These are phyloP conservation scores for Chloromyia formosa DNA, from an alignment of 2,888 invertebrate species.

Conservation along the genomic window DNA sequence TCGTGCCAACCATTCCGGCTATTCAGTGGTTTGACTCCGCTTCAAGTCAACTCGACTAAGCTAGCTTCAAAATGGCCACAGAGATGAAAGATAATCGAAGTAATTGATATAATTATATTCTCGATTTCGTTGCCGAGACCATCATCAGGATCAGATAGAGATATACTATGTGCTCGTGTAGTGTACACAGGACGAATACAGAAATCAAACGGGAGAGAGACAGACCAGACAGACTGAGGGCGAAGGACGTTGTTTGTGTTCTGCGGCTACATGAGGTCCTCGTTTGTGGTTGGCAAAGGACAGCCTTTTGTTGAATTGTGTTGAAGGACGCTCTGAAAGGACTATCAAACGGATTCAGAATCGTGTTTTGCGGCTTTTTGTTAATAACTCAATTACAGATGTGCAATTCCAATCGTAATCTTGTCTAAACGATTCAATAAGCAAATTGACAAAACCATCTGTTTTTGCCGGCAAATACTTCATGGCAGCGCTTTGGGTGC, in stretches of 20 bases:
- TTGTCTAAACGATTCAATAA: slow-evolving; percentile 41
- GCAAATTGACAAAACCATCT: slow-evolving; percentile 39
- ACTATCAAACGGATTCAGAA: slow-evolving; percentile 1
- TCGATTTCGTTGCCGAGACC: slow-evolving; percentile 54
- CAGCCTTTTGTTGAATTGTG: background rate
- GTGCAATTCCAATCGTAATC: slow-evolving; percentile 41
- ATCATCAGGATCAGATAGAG: slow-evolving; percentile 31
- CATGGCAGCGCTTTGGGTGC: too few species aligned
- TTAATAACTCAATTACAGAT: slow-evolving; percentile 48
- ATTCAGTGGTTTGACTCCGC: slow-evolving; percentile 15
- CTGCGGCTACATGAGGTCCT: slow-evolving; percentile 4
- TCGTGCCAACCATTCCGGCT: background rate
- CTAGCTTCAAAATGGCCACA: slow-evolving; percentile 15
- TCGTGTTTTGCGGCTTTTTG: slow-evolving; percentile 38
- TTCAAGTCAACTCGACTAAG: slow-evolving; percentile 15
- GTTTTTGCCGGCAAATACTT: background rate
- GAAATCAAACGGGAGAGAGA: background rate
- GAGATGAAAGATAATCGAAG: slow-evolving; percentile 59
- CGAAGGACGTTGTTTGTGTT: background rate
- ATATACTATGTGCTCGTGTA: background rate
- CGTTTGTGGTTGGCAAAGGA: too few species aligned
- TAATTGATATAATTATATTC: slow-evolving; percentile 63
- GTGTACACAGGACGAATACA: slow-evolving; percentile 2
- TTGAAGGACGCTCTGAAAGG: background rate
- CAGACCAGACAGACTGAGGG: too few species aligned